These are phyloP conservation scores for Epistrophe eligans DNA, from an alignment of 2,888 invertebrate genomes.

Conservation along the genomic window DNA sequence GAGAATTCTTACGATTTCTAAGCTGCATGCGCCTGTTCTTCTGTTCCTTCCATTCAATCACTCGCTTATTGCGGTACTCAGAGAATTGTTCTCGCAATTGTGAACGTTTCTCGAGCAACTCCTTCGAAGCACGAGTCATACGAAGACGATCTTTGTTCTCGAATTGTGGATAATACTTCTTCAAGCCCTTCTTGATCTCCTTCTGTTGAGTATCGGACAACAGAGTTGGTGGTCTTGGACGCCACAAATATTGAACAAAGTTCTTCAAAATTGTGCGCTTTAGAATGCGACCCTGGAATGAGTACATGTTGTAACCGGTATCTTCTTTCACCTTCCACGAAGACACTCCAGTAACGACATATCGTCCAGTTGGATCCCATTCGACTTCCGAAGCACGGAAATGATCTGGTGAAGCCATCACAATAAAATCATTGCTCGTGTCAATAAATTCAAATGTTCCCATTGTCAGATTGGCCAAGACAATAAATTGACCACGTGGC, in stretches of 20 bases:
- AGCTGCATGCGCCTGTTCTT: conserved; percentile 93
- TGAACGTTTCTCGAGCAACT: conserved; percentile 95
- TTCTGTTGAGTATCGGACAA: conserved; percentile 93
- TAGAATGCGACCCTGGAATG: conserved; percentile 94
- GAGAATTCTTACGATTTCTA: conserved; percentile 90
- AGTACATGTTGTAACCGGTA: conserved; percentile 97
- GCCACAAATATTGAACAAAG: conserved; percentile 97
- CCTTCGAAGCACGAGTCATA: conserved; percentile 96
- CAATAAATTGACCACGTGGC: conserved; percentile 97
- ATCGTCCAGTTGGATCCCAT: conserved; percentile 99
- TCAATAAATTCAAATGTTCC: conserved; percentile 98
- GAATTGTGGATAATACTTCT: conserved; percentile 97
- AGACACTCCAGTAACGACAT: conserved; percentile 97
- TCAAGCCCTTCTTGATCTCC: conserved; percentile 98
- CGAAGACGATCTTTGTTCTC: conserved; percentile 98
- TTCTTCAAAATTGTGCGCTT: conserved; percentile 94
- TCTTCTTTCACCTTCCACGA: conserved; percentile 98
- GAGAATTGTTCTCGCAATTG: conserved; percentile 94
- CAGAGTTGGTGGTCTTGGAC: conserved; percentile 95
- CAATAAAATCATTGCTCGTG: conserved; percentile 95
- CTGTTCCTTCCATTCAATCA: conserved; percentile 90
- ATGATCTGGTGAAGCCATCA: conserved; percentile 97
- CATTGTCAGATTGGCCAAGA: conserved; percentile 94
- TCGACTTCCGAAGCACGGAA: conserved; percentile 97
- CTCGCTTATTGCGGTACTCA: conserved; percentile 90